phyloP scores from a whole-genome alignment of 2,797 vertebrate genomes.

The Mormyrus hasselquistii region DNA sequence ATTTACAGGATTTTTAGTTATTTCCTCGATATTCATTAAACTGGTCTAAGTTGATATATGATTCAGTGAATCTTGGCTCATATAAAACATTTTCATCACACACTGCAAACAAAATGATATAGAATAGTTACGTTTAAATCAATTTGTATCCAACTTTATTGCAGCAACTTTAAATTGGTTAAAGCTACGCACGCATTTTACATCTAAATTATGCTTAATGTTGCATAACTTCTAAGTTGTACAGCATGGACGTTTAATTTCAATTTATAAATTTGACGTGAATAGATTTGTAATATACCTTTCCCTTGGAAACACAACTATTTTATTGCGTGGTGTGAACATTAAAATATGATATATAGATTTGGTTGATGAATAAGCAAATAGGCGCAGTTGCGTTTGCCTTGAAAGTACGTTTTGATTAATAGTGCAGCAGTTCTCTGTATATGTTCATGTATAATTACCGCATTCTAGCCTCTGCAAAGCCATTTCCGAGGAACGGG shows the following conservation, averaged over 20 bases:
- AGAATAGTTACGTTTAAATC: neutral
- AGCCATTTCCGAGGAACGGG: neutral
- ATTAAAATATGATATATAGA: neutral
- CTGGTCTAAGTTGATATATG: neutral
- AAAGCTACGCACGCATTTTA: neutral
- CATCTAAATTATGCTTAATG: neutral
- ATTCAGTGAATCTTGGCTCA: neutral
- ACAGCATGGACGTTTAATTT: neutral
- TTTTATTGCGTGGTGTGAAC: neutral
- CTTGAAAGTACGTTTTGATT: neutral
- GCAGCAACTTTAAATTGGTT: neutral
- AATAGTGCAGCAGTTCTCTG: neutral
- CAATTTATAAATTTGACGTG: neutral
- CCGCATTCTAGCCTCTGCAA: neutral
- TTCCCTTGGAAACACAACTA: neutral
- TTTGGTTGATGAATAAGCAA: neutral
- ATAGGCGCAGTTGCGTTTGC: neutral
- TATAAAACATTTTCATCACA: neutral
- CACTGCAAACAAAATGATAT: neutral
- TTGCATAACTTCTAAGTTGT: neutral
- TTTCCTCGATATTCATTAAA: neutral
- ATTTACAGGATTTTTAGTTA: neutral
- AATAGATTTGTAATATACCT: neutral
- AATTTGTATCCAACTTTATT: neutral
- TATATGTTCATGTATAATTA: neutral